Conservation (phyloP, 2,888 invertebrate genomes). For the Andrena haemorrhoa region DNA sequence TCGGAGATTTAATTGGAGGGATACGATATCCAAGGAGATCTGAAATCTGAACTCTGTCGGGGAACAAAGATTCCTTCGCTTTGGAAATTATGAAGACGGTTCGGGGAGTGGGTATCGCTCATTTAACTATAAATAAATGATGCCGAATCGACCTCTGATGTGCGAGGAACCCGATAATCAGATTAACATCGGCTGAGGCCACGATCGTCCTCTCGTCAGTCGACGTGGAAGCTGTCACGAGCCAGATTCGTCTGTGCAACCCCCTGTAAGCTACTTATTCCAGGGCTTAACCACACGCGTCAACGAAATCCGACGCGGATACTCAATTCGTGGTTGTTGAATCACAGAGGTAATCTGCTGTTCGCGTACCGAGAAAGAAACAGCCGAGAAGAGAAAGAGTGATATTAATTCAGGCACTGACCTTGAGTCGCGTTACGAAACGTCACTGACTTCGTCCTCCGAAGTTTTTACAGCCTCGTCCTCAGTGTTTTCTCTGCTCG, state of each 20-base stretch:
- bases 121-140: too few relatives aligned
- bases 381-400: constrained; percentile 1
- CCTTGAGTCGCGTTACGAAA: background rate
- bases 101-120: too few relatives aligned
- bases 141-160: too few relatives aligned
- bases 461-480: background rate
- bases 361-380: background rate
- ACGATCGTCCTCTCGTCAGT: constrained; percentile 23
- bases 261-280: constrained; percentile 57
- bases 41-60: too few relatives aligned
- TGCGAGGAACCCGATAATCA: constrained; percentile 33
- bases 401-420: constrained; percentile 17
- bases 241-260: constrained; percentile 26
- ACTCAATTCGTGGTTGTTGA: constrained; percentile 26
- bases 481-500: background rate
- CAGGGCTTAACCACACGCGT: constrained; percentile 43
- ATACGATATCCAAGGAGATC: background rate
- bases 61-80: too few relatives aligned
- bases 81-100: too few relatives aligned
- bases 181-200: constrained; percentile 45
- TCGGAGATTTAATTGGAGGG: background rate
- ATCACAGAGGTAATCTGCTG: constrained; percentile 43
- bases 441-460: constrained; percentile 2
- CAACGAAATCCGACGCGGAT: constrained; percentile 45
- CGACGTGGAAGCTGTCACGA: constrained; percentile 13